Conservation (phyloP, 2,113 vertebrate species). For the Daubentonia madagascariensis region DNA sequence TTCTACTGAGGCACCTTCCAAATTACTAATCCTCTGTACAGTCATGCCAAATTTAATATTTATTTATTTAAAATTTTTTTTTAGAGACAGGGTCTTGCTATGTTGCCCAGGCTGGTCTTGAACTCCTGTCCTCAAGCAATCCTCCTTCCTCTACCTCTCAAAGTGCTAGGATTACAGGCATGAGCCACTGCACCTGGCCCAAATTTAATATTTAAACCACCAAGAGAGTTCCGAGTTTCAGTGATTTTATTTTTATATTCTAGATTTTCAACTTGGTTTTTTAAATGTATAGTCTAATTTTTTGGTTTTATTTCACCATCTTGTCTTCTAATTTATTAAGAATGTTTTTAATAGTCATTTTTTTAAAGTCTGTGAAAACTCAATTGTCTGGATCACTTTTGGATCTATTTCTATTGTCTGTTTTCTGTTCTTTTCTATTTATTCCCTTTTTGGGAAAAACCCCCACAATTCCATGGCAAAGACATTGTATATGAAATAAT, state of each 20-base stretch:
- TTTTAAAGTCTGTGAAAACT: neutral
- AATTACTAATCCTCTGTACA: neutral
- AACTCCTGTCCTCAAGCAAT: no score
- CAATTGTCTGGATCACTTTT: neutral
- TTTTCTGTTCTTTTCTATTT: neutral
- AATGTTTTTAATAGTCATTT: neutral
- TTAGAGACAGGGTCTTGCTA: no score
- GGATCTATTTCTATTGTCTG: neutral
- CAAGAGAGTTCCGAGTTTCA: neutral
- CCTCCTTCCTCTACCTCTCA: no score
- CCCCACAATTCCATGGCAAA: no score
- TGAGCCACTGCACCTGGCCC: no score
- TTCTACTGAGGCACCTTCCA: neutral
- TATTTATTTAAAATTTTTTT: no score
- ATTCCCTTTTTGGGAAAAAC: neutral
- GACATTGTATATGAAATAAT: neutral
- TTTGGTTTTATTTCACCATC: neutral
- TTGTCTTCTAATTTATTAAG: neutral
- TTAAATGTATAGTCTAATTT: neutral
- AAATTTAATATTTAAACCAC: neutral
- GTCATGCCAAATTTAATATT: no score
- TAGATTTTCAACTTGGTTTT: neutral
- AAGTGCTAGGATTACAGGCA: no score
- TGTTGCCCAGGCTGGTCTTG: no score
- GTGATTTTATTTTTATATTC: neutral